These are phyloP conservation scores for Xiphophorus birchmanni DNA, from an alignment of 2,797 vertebrate genomes.

Conservation along the genomic window DNA sequence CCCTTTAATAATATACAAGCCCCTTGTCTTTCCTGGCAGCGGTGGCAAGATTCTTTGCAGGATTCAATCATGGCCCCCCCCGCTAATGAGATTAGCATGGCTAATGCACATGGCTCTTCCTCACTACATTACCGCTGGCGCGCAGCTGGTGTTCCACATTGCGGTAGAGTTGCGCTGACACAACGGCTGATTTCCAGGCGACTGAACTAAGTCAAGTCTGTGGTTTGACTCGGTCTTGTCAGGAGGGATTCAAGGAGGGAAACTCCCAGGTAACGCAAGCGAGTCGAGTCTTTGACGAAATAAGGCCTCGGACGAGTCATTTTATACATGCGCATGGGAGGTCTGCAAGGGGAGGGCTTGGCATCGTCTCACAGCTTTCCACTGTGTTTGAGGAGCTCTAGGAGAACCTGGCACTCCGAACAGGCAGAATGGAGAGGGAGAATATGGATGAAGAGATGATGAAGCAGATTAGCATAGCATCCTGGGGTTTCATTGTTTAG, in stretches of 20 bases:
- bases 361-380: slow-evolving; percentile 32
- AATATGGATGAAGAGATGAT: slow-evolving; percentile 43
- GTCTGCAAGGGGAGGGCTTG: slow-evolving; percentile 29
- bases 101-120: slow-evolving; percentile 55
- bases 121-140: slow-evolving; percentile 13
- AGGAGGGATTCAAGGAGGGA: slow-evolving; percentile 9
- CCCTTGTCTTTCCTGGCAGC: slow-evolving; percentile 58
- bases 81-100: slow-evolving; percentile 73
- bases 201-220: slow-evolving; percentile 22
- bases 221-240: slow-evolving; percentile 19
- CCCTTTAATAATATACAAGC: slow-evolving; percentile 69
- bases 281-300: slow-evolving; percentile 27
- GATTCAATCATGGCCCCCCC: slow-evolving; percentile 69
- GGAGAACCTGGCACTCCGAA: slow-evolving; percentile 38
- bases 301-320: slow-evolving; percentile 10
- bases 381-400: slow-evolving; percentile 27
- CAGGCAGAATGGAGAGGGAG: slow-evolving; percentile 24
- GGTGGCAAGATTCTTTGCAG: slow-evolving; percentile 60
- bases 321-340: slow-evolving; percentile 7
- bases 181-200: slow-evolving; percentile 26
- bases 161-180: slow-evolving; percentile 21
- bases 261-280: slow-evolving; percentile 35
- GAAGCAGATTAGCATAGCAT: slow-evolving; percentile 44
- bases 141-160: slow-evolving; percentile 19
- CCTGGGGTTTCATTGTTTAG: slow-evolving; percentile 38